Conservation (phyloP, 2,113 vertebrate species). For the Pan troglodytes region NHGRI_mPanTro3-v2.1_pri NC_072401.2:112130001-112130500, state of each 20-base stretch:
- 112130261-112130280: slow-evolving; percentile 71
- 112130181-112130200: not conserved
- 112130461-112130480: slow-evolving; percentile 66
- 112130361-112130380: slow-evolving; percentile 33
- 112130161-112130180: not conserved
- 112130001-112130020: not conserved
- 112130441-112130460: slow-evolving; percentile 60
- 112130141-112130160: not conserved
- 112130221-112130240: slow-evolving; percentile 41
- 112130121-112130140: not conserved
- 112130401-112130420: slow-evolving; percentile 61
- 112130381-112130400: slow-evolving; percentile 53
- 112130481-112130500: slow-evolving; percentile 44
- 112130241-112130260: slow-evolving; percentile 59
- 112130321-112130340: slow-evolving; percentile 69
- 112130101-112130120: not conserved
- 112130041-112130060: not conserved
- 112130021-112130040: not conserved
- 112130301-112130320: slow-evolving; percentile 63
- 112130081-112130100: accelerated
- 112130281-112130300: slow-evolving; percentile 40
- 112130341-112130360: slow-evolving; percentile 41
- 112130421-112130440: slow-evolving; percentile 55
- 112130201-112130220: slow-evolving; percentile 13
- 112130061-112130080: not conserved